Conservation (phyloP, 2,888 invertebrate species). For the Eupeodes latifasciatus region DNA sequence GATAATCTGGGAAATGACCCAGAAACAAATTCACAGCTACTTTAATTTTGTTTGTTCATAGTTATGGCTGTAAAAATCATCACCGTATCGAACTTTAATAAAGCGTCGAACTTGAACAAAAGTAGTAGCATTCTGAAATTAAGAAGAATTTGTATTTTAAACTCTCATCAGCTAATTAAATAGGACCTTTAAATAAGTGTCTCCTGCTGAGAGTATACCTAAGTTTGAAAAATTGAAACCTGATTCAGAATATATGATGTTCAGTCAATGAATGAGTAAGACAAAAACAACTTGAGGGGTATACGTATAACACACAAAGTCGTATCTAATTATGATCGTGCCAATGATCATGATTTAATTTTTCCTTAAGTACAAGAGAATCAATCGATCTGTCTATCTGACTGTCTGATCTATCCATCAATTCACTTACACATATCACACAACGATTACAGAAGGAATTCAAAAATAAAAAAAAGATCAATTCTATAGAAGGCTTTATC, state of each 20-base stretch:
- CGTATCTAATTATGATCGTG: slow-evolving; percentile 55
- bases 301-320: neutral
- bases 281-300: slow-evolving; percentile 3
- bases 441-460: slow-evolving; percentile 16
- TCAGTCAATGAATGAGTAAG: slow-evolving; percentile 57
- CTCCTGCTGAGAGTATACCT: slow-evolving; percentile 34
- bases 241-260: neutral
- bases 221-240: too few relatives aligned
- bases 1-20: slow-evolving; percentile 57
- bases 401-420: slow-evolving; percentile 68
- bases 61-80: slow-evolving; percentile 12
- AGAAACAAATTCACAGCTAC: slow-evolving; percentile 56
- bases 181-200: neutral
- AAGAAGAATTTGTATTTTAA: neutral
- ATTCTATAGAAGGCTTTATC: slow-evolving; percentile 47
- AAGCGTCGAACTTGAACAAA: slow-evolving; percentile 2
- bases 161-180: slow-evolving; percentile 1
- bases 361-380: slow-evolving; percentile 61
- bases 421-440: slow-evolving; percentile 56
- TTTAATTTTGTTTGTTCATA: neutral
- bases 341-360: slow-evolving; percentile 74
- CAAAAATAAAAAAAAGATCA: slow-evolving; percentile 3
- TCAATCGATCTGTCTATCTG: slow-evolving; percentile 72
- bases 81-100: slow-evolving; percentile 8
- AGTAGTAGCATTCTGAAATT: slow-evolving; percentile 35